Evolutionary conservation across 2,797 vertebrate species (phyloP).

Genomic region (Danio albolineatus): DNA sequence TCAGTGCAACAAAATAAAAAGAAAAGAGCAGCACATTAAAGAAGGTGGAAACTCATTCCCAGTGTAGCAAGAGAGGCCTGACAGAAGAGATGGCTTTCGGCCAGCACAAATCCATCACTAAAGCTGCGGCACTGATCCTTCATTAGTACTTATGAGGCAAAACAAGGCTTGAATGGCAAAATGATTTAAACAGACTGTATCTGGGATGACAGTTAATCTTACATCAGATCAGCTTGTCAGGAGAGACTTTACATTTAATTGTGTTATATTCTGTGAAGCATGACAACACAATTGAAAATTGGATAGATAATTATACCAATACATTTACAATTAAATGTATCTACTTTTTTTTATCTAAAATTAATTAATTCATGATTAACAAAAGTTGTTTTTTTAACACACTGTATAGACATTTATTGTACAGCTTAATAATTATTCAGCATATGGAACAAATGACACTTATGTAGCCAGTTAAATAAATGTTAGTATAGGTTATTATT

Average conservation of each 20-base stretch:
- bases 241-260: background rate
- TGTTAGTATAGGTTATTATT: no score
- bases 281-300: no score
- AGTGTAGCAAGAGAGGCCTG: background rate
- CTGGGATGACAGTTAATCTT: background rate
- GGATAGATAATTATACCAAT: no score
- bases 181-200: background rate
- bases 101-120: slow-evolving; percentile 24
- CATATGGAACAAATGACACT: background rate
- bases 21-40: background rate
- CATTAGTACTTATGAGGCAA: slow-evolving; percentile 14
- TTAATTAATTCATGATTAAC: no score
- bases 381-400: no score
- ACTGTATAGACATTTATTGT: background rate
- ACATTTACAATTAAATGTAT: no score
- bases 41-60: background rate
- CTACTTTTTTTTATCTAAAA: no score
- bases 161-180: slow-evolving; percentile 7
- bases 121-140: slow-evolving; percentile 1
- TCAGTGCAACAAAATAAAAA: background rate
- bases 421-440: background rate
- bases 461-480: background rate
- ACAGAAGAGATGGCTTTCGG: background rate
- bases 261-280: no score
- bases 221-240: background rate